These are phyloP conservation scores for Empis livida DNA, from an alignment of 2,888 invertebrate species.

Conservation along the genomic window DNA sequence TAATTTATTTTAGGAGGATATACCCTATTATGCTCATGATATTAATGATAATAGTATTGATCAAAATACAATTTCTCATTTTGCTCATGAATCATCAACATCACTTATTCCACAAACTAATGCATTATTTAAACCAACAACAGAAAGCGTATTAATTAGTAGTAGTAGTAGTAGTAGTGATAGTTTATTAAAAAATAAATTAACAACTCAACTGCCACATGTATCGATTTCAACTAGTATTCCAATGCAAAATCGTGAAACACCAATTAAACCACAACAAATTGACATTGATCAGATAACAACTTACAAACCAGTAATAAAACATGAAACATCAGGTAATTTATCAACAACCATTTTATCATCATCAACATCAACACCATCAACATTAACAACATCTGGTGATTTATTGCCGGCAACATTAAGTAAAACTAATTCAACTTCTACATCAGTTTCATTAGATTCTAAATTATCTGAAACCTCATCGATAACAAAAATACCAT, in stretches of 20 bases:
- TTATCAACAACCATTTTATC: neutral
- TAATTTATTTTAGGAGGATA: slow-evolving; percentile 17
- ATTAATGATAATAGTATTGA: slow-evolving; percentile 37
- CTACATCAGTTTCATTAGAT: neutral
- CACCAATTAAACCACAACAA: neutral
- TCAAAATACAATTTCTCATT: slow-evolving; percentile 36
- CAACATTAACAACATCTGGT: neutral
- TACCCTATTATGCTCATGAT: slow-evolving; percentile 27
- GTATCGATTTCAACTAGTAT: neutral
- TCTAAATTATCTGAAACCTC: neutral
- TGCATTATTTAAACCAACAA: slow-evolving; percentile 26
- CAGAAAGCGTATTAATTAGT: slow-evolving; percentile 11
- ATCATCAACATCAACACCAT: neutral
- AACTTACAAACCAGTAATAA: neutral
- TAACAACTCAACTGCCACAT: slow-evolving; percentile 10
- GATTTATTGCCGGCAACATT: neutral
- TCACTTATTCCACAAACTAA: slow-evolving; percentile 24
- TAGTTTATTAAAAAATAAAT: slow-evolving; percentile 18
- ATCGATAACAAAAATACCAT: neutral
- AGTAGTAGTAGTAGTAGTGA: slow-evolving; percentile 16
- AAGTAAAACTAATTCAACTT: no score
- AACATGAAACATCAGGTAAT: neutral
- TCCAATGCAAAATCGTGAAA: neutral
- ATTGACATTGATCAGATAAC: no score
- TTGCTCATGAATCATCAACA: slow-evolving; percentile 30